These are phyloP conservation scores for Pheucticus melanocephalus DNA, from an alignment of 2,113 vertebrate species.

Conservation along the genomic window DNA sequence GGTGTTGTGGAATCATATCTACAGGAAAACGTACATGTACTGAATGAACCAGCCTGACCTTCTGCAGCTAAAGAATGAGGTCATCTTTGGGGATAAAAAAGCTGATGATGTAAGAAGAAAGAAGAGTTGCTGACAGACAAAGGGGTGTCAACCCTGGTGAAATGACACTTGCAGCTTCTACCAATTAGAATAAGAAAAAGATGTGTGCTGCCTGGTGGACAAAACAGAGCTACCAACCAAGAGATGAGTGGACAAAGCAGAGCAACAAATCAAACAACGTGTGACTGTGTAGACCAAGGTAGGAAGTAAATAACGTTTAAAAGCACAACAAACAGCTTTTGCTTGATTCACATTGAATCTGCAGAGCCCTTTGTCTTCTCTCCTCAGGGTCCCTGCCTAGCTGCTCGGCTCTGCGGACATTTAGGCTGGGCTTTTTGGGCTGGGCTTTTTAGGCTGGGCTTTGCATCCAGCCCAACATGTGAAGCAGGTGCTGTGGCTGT, in stretches of 20 bases:
- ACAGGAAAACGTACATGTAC: too few relatives aligned
- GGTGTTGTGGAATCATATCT: neutral
- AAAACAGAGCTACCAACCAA: neutral
- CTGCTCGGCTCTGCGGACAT: fast-evolving
- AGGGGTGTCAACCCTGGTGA: neutral
- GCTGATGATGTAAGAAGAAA: neutral
- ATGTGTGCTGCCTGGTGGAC: neutral
- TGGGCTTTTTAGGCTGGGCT: too few relatives aligned
- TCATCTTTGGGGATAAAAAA: neutral
- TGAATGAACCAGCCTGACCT: neutral
- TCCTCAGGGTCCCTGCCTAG: neutral
- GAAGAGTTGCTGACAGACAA: neutral
- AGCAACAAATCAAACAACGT: too few relatives aligned
- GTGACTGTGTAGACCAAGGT: neutral
- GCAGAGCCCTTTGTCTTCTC: neutral
- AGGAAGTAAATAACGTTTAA: neutral
- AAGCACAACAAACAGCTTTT: neutral
- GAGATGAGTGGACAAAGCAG: fast-evolving
- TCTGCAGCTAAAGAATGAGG: neutral
- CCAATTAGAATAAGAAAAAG: neutral
- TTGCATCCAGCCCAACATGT: neutral
- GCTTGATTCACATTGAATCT: neutral
- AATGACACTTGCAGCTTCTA: too few relatives aligned
- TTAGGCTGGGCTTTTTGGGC: neutral
- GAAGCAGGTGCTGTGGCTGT: neutral